phyloP scores from a whole-genome alignment of 2,797 vertebrate genomes.

The Girardinus metallicus region DNA sequence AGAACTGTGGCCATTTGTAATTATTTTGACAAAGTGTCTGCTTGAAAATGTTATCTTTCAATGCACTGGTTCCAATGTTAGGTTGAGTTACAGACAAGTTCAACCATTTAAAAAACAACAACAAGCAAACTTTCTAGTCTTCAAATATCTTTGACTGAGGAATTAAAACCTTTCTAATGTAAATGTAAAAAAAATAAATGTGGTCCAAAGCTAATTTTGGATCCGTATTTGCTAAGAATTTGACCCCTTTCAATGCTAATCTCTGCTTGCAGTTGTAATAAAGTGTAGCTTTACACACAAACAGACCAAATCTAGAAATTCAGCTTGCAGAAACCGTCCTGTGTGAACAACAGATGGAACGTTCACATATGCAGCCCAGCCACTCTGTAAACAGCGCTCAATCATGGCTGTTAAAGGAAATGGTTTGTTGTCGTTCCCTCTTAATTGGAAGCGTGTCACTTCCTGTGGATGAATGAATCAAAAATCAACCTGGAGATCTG shows the following conservation, averaged over 20 bases:
- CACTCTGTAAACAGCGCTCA: slow-evolving; percentile 24
- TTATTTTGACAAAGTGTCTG: background rate
- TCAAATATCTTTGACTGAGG: background rate
- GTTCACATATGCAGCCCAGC: slow-evolving; percentile 14
- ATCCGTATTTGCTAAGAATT: background rate
- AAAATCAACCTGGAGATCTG: slow-evolving; percentile 22
- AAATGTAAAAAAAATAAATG: background rate
- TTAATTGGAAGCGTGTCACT: slow-evolving; percentile 43
- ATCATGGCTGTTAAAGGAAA: slow-evolving; percentile 26
- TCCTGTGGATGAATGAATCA: slow-evolving; percentile 35
- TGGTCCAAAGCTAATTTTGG: background rate
- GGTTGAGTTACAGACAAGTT: background rate
- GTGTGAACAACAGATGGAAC: background rate
- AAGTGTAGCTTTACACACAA: background rate
- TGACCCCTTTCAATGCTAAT: background rate
- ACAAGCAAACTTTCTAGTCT: background rate
- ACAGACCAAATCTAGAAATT: background rate
- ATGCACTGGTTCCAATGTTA: background rate
- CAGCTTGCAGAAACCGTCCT: background rate
- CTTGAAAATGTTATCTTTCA: background rate
- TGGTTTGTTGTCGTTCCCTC: slow-evolving; percentile 22
- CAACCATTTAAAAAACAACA: background rate
- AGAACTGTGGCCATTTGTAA: background rate
- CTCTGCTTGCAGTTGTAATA: background rate
- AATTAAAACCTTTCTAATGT: background rate